A percentile compares a stretch with the other conserved stretches of the same genome.
phyloP scores from a whole-genome alignment of 64 coral and sea anemone species.

The Cladopsammia gracilis region DNA sequence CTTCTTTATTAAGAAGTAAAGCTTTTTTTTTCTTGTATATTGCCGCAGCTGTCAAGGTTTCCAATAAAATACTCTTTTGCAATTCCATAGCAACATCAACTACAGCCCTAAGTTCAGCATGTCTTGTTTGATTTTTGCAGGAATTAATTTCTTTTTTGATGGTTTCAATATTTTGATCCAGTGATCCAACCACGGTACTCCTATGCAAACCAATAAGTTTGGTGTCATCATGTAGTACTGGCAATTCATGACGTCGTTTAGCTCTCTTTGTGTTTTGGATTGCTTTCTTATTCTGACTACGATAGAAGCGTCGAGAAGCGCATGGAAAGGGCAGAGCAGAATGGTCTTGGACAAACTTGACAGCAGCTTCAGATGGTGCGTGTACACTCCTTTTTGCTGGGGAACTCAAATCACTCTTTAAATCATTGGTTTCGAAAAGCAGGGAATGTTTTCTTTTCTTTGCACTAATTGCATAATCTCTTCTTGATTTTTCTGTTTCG shows the following conservation, averaged over 20 bases:
- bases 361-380: neutral
- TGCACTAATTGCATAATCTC: neutral
- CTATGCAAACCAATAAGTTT: conserved; percentile 3
- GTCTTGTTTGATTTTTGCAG: too few relatives aligned
- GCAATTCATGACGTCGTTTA: neutral
- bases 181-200: neutral
- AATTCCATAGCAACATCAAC: too few relatives aligned
- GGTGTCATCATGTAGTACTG: neutral
- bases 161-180: conserved; percentile 8
- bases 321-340: neutral
- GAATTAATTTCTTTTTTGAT: neutral
- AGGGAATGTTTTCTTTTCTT: neutral
- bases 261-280: neutral
- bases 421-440: neutral
- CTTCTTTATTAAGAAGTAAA: too few relatives aligned
- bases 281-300: neutral
- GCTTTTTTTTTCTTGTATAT: too few relatives aligned
- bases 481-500: neutral
- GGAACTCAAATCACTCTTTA: neutral
- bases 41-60: too few relatives aligned
- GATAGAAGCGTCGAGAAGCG: neutral
- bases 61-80: too few relatives aligned
- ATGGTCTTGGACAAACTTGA: neutral
- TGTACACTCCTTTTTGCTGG: neutral
- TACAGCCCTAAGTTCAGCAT: too few relatives aligned